Evolutionary conservation across 2,888 invertebrate genomes (phyloP).

Genomic region (Melanotus villosus): DNA sequence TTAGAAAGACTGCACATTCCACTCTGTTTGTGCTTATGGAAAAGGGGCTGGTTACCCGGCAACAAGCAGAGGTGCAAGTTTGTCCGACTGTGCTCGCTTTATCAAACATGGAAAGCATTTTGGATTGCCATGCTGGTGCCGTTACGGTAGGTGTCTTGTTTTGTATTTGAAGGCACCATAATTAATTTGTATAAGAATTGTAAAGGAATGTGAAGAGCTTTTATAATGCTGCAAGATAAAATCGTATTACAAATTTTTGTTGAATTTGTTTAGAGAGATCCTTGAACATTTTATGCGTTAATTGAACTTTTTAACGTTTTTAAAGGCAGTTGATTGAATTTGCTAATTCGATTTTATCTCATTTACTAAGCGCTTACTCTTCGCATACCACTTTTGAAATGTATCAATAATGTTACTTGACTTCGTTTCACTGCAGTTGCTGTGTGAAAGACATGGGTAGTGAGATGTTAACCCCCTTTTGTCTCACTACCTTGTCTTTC

Average conservation of each 20-base stretch:
- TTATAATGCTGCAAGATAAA: background rate
- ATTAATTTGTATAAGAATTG: background rate
- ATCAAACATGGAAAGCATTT: constrained; percentile 68
- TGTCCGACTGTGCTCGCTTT: constrained; percentile 76
- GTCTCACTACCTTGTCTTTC: constrained; percentile 99
- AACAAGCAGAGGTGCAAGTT: constrained; percentile 75
- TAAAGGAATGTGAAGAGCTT: background rate
- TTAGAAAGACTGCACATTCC: constrained; percentile 76
- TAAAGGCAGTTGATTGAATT: no score
- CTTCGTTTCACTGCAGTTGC: constrained; percentile 65
- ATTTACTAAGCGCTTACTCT: no score
- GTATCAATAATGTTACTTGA: constrained; percentile 3
- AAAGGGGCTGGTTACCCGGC: constrained; percentile 73
- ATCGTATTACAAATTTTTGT: no score
- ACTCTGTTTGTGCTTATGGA: constrained; percentile 77
- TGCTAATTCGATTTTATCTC: no score
- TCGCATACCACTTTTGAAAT: no score
- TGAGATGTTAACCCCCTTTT: constrained; percentile 86
- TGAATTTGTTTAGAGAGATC: no score
- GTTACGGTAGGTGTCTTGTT: constrained; percentile 71
- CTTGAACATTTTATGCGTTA: background rate
- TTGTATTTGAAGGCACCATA: background rate
- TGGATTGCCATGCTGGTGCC: constrained; percentile 72
- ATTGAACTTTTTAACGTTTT: background rate
- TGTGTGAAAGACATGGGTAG: constrained; percentile 98